Percentiles rank a stretch among this genome's conserved stretches.
Evolutionary conservation across 2,113 vertebrate species (phyloP).

Genomic region (Sminthopsis crassicaudata): DNA sequence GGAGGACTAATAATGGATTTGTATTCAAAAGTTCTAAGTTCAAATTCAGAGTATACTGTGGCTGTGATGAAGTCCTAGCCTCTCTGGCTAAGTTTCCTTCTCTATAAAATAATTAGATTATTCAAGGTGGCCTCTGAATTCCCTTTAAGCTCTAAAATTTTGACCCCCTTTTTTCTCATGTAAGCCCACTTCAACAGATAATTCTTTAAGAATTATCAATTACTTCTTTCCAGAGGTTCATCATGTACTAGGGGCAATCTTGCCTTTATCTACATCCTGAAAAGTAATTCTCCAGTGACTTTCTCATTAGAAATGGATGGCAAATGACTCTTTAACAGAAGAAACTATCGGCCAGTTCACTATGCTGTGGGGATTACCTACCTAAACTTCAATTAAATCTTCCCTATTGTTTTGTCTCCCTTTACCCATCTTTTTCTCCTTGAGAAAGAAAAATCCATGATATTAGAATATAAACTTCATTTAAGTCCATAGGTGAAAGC

Average conservation of each 20-base stretch:
- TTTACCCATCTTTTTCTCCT: neutral
- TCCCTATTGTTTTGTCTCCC: neutral
- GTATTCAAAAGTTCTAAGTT: neutral
- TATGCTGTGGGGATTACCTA: neutral
- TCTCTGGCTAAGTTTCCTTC: neutral
- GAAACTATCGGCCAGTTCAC: neutral
- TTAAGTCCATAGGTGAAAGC: neutral
- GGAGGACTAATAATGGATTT: neutral
- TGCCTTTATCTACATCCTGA: neutral
- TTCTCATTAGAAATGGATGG: neutral
- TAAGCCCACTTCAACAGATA: neutral
- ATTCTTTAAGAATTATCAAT: neutral
- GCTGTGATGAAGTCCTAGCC: neutral
- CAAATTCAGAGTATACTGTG: neutral
- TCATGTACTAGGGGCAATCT: accelerated
- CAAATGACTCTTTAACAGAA: neutral
- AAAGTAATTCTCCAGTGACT: neutral
- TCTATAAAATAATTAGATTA: neutral
- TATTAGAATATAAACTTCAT: neutral
- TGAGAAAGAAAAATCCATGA: neutral
- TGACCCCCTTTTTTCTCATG: neutral
- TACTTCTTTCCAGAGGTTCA: neutral
- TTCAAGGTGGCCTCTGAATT: neutral
- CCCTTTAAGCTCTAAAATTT: neutral
- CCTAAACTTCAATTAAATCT: too few species aligned